Evolutionary conservation across 2,888 invertebrate genomes (phyloP).

Genomic region (Tetranychus piercei): DNA sequence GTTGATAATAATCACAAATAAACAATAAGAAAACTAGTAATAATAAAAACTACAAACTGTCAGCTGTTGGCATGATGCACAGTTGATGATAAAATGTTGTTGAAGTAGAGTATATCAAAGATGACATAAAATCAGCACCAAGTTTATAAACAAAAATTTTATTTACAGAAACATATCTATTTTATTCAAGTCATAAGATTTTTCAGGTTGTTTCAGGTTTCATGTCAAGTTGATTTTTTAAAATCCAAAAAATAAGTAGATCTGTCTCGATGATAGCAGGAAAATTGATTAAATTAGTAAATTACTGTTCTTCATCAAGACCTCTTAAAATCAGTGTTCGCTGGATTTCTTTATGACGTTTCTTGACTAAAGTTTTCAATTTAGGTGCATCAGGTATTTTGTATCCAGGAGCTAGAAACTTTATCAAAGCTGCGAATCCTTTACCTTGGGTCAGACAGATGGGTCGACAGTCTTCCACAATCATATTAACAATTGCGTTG

Average conservation of each 20-base stretch:
- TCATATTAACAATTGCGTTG: slow-evolving; percentile 20
- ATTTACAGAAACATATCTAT: no score
- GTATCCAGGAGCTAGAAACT: slow-evolving; percentile 20
- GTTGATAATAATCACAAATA: no score
- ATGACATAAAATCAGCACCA: no score
- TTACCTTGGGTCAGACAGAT: slow-evolving; percentile 19
- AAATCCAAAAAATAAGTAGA: neutral
- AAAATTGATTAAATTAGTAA: neutral
- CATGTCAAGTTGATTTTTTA: no score
- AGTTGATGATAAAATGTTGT: no score
- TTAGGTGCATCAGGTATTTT: slow-evolving; percentile 16
- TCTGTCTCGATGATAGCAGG: neutral
- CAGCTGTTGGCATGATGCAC: no score
- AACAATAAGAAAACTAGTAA: no score
- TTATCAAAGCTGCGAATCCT: slow-evolving; percentile 20
- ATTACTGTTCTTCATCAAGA: slow-evolving; percentile 15
- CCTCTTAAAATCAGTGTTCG: slow-evolving; percentile 15
- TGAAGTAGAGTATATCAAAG: no score
- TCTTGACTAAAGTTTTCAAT: slow-evolving; percentile 18
- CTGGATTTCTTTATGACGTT: slow-evolving; percentile 19
- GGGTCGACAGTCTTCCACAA: slow-evolving; percentile 23
- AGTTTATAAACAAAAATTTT: no score
- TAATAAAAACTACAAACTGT: no score
- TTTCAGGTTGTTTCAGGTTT: no score
- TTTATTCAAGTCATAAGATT: no score